Base-by-base conservation (phyloP, 53 echinoderm and acorn worm species). In the Patiria pectinifera region DNA sequence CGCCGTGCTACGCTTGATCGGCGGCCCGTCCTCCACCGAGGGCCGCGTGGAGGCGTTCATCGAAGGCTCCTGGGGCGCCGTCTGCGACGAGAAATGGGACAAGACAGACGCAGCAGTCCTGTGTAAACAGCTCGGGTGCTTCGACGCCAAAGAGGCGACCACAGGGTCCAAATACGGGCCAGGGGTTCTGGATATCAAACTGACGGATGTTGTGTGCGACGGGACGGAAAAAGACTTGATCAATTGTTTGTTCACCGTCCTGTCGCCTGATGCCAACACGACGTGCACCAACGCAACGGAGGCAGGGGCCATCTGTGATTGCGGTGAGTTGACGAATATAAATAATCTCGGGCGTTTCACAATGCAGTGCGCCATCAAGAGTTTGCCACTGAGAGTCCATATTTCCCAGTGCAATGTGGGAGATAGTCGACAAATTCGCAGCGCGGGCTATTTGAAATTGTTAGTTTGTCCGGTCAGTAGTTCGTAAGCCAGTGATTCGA, bases 51-150 rank as follows among this genome's bases (percentile, higher is more conserved):
- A 90, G 48, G 70, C 63, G 12, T 90, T 45, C 69, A 8, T 81
- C 11, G 19, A 46, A 45, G 14, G 23, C n/a, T 81, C 69, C 1
- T 90, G 82, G 90, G 69, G 80, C n/a, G 45, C 80, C 8, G 25
- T 90, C 35, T 81, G 81, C 59, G 90, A 80, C 60, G 81, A 90
- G 11, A 0, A 23, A 4, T 90, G 90, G 90, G 44, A 19, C 25
- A 0, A n/a, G 18, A 2, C 7, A 0, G 82, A 81, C 16, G 90
- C 90, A 7, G n/a, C n/a, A 7, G 69, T 80, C 4, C 19, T 81
- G 12, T 90, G 90, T 61, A 77, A 45, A 81, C 90, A 90, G 69
- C 90, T 80, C n/a, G 90, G 90, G n/a, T 90, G 88, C 61, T 1
- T 13, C 14, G 62, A 21, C 25, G n/a, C 58, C 0, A 44, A 14